Base-by-base conservation (phyloP, 2,113 vertebrate species). In the Hippocampus comes region DNA sequence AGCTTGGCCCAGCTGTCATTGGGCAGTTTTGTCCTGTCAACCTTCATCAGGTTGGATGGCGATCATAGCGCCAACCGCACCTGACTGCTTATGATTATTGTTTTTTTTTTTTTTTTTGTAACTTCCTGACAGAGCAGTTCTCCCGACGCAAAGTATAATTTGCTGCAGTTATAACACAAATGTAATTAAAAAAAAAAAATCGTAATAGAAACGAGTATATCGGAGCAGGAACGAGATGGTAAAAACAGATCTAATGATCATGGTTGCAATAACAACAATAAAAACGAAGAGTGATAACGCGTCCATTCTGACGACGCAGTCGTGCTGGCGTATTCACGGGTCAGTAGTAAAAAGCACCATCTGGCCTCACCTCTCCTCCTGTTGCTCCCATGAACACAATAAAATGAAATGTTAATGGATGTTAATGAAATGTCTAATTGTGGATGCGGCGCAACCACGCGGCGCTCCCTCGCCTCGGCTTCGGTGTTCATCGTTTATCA, bases 401-500 rank as follows among this genome's bases (percentile, higher is more conserved):
- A 82, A 89, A 90, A 91, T 90, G 82, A 91, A 92, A 92, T 90
- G 88, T 87, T 90, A 92, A 92, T 91, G 81, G 85, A 90, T 91
- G 86, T 88, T 92, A 90, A 92, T 92, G 86, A 90, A 89, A 89
- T 88, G 82, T 86, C 87, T 92, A 93, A 92, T 90, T 89, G 88
- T 84, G 77, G 86, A 91, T 90, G 88, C 87, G 73, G 85, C 73
- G 85, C 89, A 88, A 64, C 80, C 86, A 82, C 80, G 84, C 83
- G 68, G 68, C 79, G 71, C 84, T 78, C 73, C 42, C 79, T 80
- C 82, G 12, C 84, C 80, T 81, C 68, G 87, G 82, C 81, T 76
- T 79, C 5, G 79, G 78, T 76, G 76, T 82, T 90, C 80, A 76
- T 80, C 81, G 57, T 86, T 89, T 86, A 89, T 82, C 87, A 82